These are phyloP conservation scores for Frankliniella intonsa DNA, from an alignment of 2,888 invertebrate species.

Conservation along the genomic window DNA sequence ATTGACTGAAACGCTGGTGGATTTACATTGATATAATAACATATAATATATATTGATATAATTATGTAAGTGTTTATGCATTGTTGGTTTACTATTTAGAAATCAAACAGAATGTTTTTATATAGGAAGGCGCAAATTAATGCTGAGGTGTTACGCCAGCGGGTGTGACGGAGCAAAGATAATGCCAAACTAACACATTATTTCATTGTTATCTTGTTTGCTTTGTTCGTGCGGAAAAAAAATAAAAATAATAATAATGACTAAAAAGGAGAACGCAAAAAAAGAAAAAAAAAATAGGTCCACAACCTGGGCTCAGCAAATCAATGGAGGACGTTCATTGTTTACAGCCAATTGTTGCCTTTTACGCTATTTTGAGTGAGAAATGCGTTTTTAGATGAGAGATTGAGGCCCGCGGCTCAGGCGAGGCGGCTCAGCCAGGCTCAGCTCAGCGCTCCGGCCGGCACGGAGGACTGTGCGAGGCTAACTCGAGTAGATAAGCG, in stretches of 20 bases:
- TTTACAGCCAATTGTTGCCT: conserved; percentile 14
- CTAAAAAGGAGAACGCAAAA: too few relatives aligned
- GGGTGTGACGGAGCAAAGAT: too few relatives aligned
- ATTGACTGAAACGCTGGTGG: conserved; percentile 14
- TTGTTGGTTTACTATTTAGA: conserved; percentile 18
- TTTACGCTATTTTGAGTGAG: conserved; percentile 17
- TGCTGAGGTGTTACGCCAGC: too few relatives aligned
- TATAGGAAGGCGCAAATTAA: not conserved
- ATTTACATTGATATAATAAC: conserved; percentile 2
- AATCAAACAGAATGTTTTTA: not conserved
- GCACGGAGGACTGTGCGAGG: not conserved
- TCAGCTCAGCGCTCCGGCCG: not conserved
- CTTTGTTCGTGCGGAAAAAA: not conserved
- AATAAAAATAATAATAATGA: too few relatives aligned
- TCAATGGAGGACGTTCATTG: conserved; percentile 11
- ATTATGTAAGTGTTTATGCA: conserved; percentile 10
- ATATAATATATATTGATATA: conserved; percentile 11
- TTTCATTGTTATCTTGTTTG: conserved; percentile 5
- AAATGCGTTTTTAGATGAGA: too few relatives aligned
- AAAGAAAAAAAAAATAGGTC: not conserved
- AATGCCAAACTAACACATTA: not conserved
- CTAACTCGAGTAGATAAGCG: conserved; percentile 9
- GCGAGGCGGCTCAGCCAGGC: not conserved
- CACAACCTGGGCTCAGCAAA: not conserved
- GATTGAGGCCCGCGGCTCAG: not conserved